Conservation (phyloP, 2,113 vertebrate genomes). For the Cyprinus carpio region DNA sequence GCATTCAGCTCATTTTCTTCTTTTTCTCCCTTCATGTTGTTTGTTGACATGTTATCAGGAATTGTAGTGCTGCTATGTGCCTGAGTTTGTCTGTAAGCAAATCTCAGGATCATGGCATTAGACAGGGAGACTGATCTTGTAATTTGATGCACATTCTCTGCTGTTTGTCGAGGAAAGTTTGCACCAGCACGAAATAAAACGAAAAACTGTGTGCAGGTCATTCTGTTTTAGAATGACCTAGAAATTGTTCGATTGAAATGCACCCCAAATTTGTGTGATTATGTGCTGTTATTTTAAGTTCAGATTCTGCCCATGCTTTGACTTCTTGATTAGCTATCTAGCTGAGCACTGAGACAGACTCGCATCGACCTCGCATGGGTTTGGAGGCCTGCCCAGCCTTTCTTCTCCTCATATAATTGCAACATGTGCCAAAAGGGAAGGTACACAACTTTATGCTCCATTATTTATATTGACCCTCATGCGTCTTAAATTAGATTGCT, state of each 20-base stretch:
- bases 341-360: not conserved
- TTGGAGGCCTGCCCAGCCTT: slow-evolving; percentile 20
- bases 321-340: slow-evolving; percentile 17
- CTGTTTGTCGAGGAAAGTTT: not conserved
- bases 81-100: not conserved
- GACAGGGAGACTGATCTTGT: not conserved
- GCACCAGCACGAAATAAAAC: not conserved
- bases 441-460: slow-evolving; percentile 38
- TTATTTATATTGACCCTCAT: slow-evolving; percentile 49
- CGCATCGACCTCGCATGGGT: slow-evolving; percentile 9
- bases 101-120: not conserved
- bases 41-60: slow-evolving; percentile 17
- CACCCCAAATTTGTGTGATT: not conserved
- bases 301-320: not conserved
- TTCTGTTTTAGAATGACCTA: not conserved
- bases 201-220: not conserved
- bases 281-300: slow-evolving; percentile 10
- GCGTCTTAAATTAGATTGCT: slow-evolving; percentile 41
- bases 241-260: not conserved
- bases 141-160: not conserved
- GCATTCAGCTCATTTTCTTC: not conserved
- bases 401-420: slow-evolving; percentile 30
- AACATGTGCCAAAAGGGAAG: slow-evolving; percentile 6
- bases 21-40: not conserved
- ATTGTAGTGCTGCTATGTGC: not conserved